Conservation (phyloP, 2,113 vertebrate genomes). For the Neodon shergylaensis region DNA sequence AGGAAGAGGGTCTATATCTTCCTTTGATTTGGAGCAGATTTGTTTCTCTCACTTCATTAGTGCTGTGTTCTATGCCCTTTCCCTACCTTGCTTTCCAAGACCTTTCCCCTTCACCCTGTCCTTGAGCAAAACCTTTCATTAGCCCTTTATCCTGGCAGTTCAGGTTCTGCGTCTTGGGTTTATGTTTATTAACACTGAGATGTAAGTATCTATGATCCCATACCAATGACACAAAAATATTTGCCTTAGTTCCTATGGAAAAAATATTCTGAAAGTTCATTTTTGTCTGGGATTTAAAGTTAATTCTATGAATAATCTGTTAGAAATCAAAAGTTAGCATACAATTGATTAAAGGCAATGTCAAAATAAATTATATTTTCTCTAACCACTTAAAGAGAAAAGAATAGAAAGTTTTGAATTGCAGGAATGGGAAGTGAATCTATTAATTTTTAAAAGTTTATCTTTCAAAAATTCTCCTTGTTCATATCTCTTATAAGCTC, state of each 20-base stretch:
- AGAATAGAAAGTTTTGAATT: neutral
- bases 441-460: constrained; percentile 21
- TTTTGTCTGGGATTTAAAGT: neutral
- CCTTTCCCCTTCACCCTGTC: neutral
- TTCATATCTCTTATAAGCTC: constrained; percentile 16
- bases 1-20: neutral
- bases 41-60: neutral
- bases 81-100: neutral
- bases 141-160: too few relatives aligned
- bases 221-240: neutral
- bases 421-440: neutral
- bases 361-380: constrained; percentile 10
- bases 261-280: neutral
- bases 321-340: neutral
- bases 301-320: constrained; percentile 16
- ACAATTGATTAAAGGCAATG: neutral
- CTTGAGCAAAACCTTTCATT: neutral
- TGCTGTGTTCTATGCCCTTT: neutral
- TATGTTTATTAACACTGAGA: neutral
- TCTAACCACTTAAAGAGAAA: constrained; percentile 22
- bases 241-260: neutral
- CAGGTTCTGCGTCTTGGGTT: neutral
- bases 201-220: neutral
- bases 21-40: neutral
- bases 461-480: neutral